These are phyloP conservation scores for Petaurus breviceps DNA, from an alignment of 2,113 vertebrate species.

Conservation along the genomic window DNA sequence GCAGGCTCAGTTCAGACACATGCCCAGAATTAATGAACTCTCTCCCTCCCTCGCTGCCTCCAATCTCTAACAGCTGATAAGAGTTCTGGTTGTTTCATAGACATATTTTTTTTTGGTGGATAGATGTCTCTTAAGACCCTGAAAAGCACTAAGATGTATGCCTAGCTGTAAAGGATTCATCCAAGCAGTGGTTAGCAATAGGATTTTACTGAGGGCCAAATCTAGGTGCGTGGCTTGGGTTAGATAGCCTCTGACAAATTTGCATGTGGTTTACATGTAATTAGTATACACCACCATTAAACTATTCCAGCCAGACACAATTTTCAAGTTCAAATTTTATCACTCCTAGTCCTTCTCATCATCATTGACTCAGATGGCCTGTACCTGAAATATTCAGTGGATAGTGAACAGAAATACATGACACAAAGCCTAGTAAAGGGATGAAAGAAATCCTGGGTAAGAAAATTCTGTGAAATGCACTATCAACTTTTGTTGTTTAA, in stretches of 20 bases:
- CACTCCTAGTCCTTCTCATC: background rate
- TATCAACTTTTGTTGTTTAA: too few species aligned
- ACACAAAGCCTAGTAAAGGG: background rate
- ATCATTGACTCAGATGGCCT: background rate
- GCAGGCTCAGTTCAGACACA: too few species aligned
- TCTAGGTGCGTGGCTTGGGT: rapidly evolving
- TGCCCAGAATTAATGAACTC: too few species aligned
- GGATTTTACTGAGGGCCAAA: background rate
- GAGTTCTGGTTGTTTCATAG: too few species aligned
- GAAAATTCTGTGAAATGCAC: too few species aligned
- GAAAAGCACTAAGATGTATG: rapidly evolving
- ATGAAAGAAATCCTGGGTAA: too few species aligned
- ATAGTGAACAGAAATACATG: background rate
- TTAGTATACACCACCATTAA: rapidly evolving
- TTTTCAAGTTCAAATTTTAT: background rate
- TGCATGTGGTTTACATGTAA: rapidly evolving
- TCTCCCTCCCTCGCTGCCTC: too few species aligned
- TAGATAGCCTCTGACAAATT: background rate
- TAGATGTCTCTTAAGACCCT: background rate
- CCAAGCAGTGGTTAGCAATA: background rate
- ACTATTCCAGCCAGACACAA: too few species aligned
- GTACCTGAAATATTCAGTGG: background rate
- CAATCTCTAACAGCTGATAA: too few species aligned
- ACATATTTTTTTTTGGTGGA: too few species aligned
- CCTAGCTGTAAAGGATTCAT: background rate